These are phyloP conservation scores for Plestiodon gilberti DNA, from an alignment of 2,113 vertebrate species.

Conservation along the genomic window DNA sequence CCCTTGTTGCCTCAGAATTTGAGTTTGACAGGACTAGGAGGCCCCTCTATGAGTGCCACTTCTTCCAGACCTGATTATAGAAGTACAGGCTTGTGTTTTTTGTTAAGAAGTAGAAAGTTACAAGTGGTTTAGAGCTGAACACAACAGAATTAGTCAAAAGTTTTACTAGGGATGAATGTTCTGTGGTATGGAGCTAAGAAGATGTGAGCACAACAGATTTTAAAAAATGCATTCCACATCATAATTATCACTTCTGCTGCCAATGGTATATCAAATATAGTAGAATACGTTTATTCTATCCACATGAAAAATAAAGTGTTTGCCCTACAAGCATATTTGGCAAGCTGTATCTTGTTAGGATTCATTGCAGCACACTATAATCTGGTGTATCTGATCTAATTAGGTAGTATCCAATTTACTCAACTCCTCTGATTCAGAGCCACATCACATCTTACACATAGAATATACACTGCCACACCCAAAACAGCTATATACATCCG, in stretches of 20 bases:
- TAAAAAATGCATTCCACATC: background rate
- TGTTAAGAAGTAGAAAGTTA: background rate
- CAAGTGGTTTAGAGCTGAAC: background rate
- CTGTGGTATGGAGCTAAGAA: background rate
- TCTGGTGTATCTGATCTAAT: background rate
- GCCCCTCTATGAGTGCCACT: background rate
- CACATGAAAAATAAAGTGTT: background rate
- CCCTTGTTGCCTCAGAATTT: background rate
- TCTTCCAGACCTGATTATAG: background rate
- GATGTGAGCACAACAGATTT: background rate
- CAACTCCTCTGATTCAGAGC: background rate
- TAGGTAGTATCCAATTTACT: background rate
- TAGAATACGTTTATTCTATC: background rate
- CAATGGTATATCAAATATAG: background rate
- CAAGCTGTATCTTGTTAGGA: background rate
- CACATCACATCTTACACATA: background rate
- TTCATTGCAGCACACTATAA: background rate
- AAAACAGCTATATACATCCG: background rate
- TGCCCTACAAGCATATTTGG: background rate
- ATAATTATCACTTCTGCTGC: background rate
- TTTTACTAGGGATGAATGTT: background rate
- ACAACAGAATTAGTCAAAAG: background rate
- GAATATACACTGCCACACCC: background rate
- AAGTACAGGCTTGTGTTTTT: background rate
- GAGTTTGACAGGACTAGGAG: background rate